phyloP scores from a whole-genome alignment of 1,140 invertebrate genomes.

The Euwallacea similis region DNA sequence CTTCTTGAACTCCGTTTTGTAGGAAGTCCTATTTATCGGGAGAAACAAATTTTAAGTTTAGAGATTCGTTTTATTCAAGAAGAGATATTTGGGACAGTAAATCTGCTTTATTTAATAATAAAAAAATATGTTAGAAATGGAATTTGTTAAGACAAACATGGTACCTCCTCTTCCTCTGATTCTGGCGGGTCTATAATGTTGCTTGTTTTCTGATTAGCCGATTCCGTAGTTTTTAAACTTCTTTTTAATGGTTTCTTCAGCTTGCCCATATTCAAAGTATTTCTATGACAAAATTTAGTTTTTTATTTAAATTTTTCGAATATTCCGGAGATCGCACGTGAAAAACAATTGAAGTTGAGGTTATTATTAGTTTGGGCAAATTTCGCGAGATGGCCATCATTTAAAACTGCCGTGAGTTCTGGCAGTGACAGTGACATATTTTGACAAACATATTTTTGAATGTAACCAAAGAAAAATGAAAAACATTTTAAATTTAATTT shows the following conservation, averaged over 20 bases:
- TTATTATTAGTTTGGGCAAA: background rate
- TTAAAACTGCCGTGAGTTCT: no score
- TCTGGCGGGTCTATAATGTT: slow-evolving; percentile 12
- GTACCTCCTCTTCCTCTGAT: slow-evolving; percentile 7
- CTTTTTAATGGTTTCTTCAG: slow-evolving; percentile 32
- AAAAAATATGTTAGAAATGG: background rate
- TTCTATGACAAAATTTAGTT: background rate
- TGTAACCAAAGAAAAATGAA: no score
- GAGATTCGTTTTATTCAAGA: background rate
- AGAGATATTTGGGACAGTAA: background rate
- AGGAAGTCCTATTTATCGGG: slow-evolving; percentile 26
- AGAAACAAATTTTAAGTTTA: background rate
- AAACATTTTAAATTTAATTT: no score
- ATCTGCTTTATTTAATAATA: background rate
- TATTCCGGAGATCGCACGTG: background rate
- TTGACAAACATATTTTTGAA: no score
- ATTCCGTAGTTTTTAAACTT: slow-evolving; percentile 21
- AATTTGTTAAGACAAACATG: background rate
- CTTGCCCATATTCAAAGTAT: slow-evolving; percentile 34
- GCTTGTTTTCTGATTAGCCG: background rate
- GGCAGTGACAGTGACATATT: no score
- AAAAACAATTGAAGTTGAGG: background rate
- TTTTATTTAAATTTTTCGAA: background rate
- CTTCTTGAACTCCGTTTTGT: slow-evolving; percentile 48
- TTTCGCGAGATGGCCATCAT: no score